phyloP scores from a whole-genome alignment of 1,140 invertebrate genomes.

The Nilaparvata lugens region DNA sequence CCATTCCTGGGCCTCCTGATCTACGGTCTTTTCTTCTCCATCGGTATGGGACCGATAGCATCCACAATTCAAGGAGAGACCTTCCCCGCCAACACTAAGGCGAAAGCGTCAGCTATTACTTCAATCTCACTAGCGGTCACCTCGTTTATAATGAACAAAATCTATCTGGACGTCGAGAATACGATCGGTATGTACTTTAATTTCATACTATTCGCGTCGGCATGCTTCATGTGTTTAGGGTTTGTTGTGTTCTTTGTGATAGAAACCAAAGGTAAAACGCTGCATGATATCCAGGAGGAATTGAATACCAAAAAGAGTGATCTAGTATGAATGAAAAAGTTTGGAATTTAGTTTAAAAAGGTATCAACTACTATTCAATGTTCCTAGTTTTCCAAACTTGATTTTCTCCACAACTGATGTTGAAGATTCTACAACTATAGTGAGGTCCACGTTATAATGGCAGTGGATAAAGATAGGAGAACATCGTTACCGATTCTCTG shows the following conservation, averaged over 20 bases:
- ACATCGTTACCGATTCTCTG: no score
- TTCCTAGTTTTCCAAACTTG: no score
- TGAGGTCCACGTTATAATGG: no score
- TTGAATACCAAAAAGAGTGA: conserved; percentile 1
- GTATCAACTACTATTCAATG: no score
- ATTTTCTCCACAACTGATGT: no score
- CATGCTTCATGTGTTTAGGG: conserved; percentile 45
- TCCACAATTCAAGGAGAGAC: neutral
- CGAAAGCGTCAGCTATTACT: conserved; percentile 6
- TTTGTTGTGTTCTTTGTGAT: conserved; percentile 56
- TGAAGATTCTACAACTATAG: no score
- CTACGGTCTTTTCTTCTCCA: neutral
- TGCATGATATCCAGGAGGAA: conserved; percentile 61
- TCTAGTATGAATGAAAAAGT: no score
- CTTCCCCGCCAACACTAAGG: conserved; percentile 6
- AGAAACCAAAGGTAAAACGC: conserved; percentile 69
- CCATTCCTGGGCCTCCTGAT: conserved; percentile 2
- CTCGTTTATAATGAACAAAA: conserved; percentile 59
- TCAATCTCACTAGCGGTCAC: neutral
- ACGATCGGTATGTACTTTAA: conserved; percentile 54
- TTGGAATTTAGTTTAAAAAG: no score
- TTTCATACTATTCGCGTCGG: conserved; percentile 69
- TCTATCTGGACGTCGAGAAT: conserved; percentile 48
- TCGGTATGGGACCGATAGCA: neutral
- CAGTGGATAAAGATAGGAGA: no score